Conservation (phyloP, 1,140 invertebrate species). For the Heliconius hermathena region DNA sequence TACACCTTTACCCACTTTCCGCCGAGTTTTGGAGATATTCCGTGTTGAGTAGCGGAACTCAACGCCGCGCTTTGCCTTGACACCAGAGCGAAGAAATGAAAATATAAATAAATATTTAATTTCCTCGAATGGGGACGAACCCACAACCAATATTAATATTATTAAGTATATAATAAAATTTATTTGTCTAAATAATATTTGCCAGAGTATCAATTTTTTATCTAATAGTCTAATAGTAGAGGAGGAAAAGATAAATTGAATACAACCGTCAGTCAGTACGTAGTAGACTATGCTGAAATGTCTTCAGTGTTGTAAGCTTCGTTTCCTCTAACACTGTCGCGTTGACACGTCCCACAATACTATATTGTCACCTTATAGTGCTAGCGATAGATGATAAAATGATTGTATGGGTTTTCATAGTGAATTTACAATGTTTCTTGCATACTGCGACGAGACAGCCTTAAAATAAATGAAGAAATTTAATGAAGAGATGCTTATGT, state of each 20-base stretch:
- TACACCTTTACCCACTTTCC: too few relatives aligned
- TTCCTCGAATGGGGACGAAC: too few relatives aligned
- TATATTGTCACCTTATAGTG: constrained; percentile 27
- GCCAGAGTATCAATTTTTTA: neutral
- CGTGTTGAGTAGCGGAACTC: too few relatives aligned
- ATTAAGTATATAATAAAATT: neutral
- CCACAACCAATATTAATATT: too few relatives aligned
- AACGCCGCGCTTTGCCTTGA: too few relatives aligned
- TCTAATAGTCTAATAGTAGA: neutral
- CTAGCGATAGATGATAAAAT: constrained; percentile 34
- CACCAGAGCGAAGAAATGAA: too few relatives aligned
- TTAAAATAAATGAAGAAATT: too few relatives aligned
- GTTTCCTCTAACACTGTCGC: constrained; percentile 23
- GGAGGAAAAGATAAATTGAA: constrained; percentile 30
- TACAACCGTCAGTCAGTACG: constrained; percentile 24
- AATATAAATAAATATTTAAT: too few relatives aligned
- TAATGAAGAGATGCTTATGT: too few relatives aligned
- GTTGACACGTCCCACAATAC: constrained; percentile 27
- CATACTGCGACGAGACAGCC: too few relatives aligned
- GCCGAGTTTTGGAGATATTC: too few relatives aligned
- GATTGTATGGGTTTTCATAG: neutral
- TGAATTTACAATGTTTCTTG: too few relatives aligned
- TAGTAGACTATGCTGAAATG: constrained; percentile 28
- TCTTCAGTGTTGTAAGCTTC: constrained; percentile 31
- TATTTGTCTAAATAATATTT: neutral